These are phyloP conservation scores for Sminthopsis crassicaudata DNA, from an alignment of 2,113 vertebrate genomes.

Conservation along the genomic window DNA sequence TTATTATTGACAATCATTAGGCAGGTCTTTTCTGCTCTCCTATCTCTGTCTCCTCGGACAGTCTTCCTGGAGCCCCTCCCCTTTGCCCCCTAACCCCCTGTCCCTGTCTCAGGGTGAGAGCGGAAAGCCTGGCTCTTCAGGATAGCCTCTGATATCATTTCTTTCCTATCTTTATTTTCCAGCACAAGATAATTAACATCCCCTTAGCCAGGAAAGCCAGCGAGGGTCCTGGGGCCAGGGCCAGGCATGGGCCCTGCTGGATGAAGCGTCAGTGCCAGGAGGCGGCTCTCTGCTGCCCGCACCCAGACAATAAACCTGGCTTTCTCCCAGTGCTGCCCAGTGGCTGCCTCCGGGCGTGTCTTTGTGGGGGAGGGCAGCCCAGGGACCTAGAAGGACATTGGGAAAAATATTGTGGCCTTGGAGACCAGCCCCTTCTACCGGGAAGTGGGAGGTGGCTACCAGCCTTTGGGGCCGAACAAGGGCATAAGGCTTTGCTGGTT, in stretches of 20 bases:
- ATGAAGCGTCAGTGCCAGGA: conserved; percentile 11
- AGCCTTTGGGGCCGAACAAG: background rate
- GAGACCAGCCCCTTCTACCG: background rate
- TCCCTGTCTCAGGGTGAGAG: background rate
- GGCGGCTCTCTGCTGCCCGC: background rate
- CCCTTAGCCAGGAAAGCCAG: conserved; percentile 43
- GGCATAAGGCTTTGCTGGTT: background rate
- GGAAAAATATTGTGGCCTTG: background rate
- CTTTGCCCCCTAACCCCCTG: background rate
- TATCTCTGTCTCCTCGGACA: background rate
- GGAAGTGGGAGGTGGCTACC: background rate
- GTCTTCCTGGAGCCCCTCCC: conserved; percentile 36
- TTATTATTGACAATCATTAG: too few species aligned
- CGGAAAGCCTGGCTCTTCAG: background rate
- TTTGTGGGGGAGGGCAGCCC: conserved; percentile 16
- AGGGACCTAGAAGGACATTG: conserved; percentile 27
- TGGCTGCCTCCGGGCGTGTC: conserved; percentile 42
- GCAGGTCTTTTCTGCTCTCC: background rate
- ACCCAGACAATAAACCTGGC: conserved; percentile 70
- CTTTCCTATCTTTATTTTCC: conserved; percentile 70
- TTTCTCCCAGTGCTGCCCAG: conserved; percentile 49
- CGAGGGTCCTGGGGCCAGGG: conserved; percentile 58
- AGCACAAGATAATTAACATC: conserved; percentile 73
- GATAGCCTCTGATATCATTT: conserved; percentile 42
- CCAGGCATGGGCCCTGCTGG: conserved; percentile 52